A percentile compares a stretch with the other conserved stretches of the same genome.
These are phyloP conservation scores for Colinus virginianus DNA, from an alignment of 2,113 vertebrate species.

Conservation along the genomic window DNA sequence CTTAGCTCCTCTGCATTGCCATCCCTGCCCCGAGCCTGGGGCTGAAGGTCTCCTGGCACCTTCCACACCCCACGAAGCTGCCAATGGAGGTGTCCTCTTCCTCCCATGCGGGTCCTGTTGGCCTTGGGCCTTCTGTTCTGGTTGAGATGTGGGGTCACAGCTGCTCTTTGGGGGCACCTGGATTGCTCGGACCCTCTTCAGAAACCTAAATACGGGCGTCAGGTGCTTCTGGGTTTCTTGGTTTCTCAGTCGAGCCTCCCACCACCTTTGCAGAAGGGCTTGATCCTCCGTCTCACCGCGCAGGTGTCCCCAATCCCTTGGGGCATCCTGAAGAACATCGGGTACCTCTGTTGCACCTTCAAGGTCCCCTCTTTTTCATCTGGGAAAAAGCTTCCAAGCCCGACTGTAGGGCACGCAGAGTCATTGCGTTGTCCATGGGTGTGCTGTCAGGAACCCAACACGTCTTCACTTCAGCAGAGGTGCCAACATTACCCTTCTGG, in stretches of 20 bases:
- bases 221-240: neutral
- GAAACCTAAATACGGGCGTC: neutral
- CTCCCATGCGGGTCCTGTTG: neutral
- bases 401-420: neutral
- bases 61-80: neutral
- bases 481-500: neutral
- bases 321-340: neutral
- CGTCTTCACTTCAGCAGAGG: fast-evolving
- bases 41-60: neutral
- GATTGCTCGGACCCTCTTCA: neutral
- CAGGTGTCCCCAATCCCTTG: neutral
- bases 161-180: neutral
- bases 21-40: neutral
- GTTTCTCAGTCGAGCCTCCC: neutral
- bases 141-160: no score
- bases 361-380: neutral
- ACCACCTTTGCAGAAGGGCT: neutral
- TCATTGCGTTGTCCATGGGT: neutral
- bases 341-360: neutral
- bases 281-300: neutral
- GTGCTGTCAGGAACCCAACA: neutral
- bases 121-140: neutral
- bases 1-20: neutral
- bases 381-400: neutral
- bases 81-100: neutral